Evolutionary conservation across 2,797 vertebrate genomes (phyloP).

Genomic region (Sandelia bainsii): DNA sequence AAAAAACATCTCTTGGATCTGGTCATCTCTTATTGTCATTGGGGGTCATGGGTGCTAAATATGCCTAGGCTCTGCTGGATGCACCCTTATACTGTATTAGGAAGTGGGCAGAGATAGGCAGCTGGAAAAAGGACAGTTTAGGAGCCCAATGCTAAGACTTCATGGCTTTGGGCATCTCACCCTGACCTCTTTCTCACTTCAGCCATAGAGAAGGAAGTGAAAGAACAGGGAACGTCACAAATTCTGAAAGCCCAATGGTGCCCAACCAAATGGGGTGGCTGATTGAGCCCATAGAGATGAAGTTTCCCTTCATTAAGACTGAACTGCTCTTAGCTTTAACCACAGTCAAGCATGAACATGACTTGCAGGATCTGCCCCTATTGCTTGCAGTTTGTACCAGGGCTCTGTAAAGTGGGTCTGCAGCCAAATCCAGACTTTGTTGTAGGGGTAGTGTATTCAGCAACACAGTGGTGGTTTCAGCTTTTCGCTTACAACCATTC

Average conservation of each 20-base stretch:
- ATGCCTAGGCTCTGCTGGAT: too few species aligned
- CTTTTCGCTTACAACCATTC: not conserved
- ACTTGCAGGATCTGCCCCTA: not conserved
- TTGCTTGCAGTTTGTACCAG: not conserved
- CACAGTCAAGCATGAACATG: not conserved
- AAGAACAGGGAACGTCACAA: not conserved
- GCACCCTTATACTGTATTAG: too few species aligned
- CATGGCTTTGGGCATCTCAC: too few species aligned
- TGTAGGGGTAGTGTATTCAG: not conserved
- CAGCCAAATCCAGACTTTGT: not conserved
- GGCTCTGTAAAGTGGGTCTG: not conserved
- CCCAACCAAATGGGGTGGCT: not conserved
- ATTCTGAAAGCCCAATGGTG: constrained; percentile 13
- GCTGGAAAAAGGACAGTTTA: too few species aligned
- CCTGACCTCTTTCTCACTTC: not conserved
- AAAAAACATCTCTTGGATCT: too few species aligned
- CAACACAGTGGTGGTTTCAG: not conserved
- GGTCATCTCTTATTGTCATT: too few species aligned
- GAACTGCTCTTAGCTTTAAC: not conserved
- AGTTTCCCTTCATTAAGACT: not conserved
- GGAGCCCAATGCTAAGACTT: too few species aligned
- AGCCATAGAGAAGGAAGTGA: not conserved
- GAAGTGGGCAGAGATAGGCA: too few species aligned
- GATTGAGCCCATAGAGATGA: not conserved
- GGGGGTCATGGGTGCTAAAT: too few species aligned